These are phyloP conservation scores for Serrognathus titanus DNA, from an alignment of 2,888 invertebrate species.

Conservation along the genomic window DNA sequence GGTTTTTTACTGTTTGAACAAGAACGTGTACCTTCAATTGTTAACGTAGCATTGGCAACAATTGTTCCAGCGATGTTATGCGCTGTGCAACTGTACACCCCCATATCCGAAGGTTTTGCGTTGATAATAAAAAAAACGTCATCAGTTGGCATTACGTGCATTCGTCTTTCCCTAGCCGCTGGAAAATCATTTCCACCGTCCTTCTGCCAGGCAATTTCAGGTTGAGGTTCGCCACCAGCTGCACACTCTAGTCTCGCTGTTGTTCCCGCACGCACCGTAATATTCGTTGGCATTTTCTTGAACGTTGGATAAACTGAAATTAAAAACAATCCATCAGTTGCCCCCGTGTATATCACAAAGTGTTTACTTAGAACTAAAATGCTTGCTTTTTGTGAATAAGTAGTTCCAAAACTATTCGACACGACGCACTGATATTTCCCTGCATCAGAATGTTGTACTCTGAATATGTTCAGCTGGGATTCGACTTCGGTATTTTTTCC, in stretches of 20 bases:
- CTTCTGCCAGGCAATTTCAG: conserved; percentile 87
- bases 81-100: conserved; percentile 91
- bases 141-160: conserved; percentile 90
- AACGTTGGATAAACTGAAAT: conserved; percentile 80
- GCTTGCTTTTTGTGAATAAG: conserved; percentile 82
- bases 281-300: conserved; percentile 77
- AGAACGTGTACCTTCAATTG: conserved; percentile 58
- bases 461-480: conserved; percentile 69
- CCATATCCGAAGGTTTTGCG: conserved; percentile 84
- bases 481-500: conserved; percentile 64
- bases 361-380: conserved; percentile 77
- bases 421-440: conserved; percentile 93
- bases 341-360: background rate
- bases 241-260: conserved; percentile 88
- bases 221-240: conserved; percentile 82
- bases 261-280: conserved; percentile 79
- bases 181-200: conserved; percentile 93
- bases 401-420: conserved; percentile 82
- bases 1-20: too few species aligned
- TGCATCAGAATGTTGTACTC: conserved; percentile 76
- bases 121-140: conserved; percentile 91
- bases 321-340: conserved; percentile 1
- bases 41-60: conserved; percentile 80
- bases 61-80: conserved; percentile 85
- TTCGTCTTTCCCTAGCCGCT: conserved; percentile 86